phyloP scores from a whole-genome alignment of 2,797 vertebrate genomes.

The Bradypodion pumilum region DNA sequence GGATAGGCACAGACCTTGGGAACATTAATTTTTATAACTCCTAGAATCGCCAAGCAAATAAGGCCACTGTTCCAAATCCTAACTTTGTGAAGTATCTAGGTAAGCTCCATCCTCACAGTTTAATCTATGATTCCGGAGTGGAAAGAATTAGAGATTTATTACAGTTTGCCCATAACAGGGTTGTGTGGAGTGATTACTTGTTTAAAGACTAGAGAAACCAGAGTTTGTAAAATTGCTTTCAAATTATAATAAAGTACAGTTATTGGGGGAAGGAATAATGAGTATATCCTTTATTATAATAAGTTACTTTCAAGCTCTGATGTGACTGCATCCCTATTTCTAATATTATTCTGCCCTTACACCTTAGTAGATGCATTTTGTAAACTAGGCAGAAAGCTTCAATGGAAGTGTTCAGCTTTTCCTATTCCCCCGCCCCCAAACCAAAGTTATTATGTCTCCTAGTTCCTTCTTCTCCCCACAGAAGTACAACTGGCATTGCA shows the following conservation, averaged over 20 bases:
- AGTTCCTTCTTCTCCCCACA: background rate
- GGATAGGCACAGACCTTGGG: too few relatives aligned
- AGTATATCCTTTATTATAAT: background rate
- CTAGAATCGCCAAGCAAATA: too few relatives aligned
- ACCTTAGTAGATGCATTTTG: background rate
- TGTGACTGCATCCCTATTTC: background rate
- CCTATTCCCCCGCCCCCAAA: background rate
- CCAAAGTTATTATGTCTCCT: background rate
- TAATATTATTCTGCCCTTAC: background rate
- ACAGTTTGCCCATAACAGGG: background rate
- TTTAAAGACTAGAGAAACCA: background rate
- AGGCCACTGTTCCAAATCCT: too few relatives aligned
- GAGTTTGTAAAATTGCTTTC: background rate
- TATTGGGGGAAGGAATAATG: background rate
- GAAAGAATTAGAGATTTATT: too few relatives aligned
- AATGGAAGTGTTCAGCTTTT: background rate
- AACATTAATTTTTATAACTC: too few relatives aligned
- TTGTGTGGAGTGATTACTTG: too few relatives aligned
- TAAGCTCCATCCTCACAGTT: too few relatives aligned
- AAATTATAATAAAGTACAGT: background rate
- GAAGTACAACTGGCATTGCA: background rate
- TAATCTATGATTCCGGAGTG: too few relatives aligned
- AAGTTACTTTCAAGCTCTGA: background rate
- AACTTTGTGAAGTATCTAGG: too few relatives aligned
- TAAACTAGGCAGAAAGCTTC: background rate